These are phyloP conservation scores for Aleiodes leptofemur DNA, from an alignment of 2,888 invertebrate genomes.

Conservation along the genomic window DNA sequence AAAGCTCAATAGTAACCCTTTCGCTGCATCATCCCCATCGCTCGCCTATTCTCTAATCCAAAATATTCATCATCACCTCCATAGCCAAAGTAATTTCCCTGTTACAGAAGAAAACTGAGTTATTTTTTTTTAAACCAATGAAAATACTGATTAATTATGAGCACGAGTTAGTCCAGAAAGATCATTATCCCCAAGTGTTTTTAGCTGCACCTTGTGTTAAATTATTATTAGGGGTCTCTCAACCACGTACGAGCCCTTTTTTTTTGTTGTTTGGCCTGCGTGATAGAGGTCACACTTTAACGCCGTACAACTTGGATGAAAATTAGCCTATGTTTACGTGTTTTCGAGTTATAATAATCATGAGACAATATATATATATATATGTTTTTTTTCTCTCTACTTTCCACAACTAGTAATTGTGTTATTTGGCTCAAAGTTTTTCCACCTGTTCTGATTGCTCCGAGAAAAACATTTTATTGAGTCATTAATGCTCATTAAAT, in stretches of 20 bases:
- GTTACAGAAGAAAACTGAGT: neutral
- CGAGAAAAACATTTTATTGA: conserved; percentile 3
- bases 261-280: conserved; percentile 1
- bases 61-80: conserved; percentile 32
- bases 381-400: neutral
- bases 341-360: conserved; percentile 8
- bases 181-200: conserved; percentile 49
- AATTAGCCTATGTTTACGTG: conserved; percentile 14
- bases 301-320: conserved; percentile 4
- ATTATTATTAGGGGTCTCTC: neutral
- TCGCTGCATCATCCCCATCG: conserved; percentile 42
- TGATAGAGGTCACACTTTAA: conserved; percentile 18
- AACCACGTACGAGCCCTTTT: neutral
- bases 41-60: conserved; percentile 1
- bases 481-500: conserved; percentile 19
- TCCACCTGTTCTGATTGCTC: neutral
- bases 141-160: conserved; percentile 66
- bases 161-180: conserved; percentile 40
- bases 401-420: neutral
- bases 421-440: conserved; percentile 1
- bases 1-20: conserved; percentile 54
- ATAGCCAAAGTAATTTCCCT: conserved; percentile 21
- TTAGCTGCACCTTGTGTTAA: conserved; percentile 7
- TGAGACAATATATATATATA: neutral
- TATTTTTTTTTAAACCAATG: neutral